Conservation (phyloP, 2,888 invertebrate genomes). For the Carterocephalus palaemon region DNA sequence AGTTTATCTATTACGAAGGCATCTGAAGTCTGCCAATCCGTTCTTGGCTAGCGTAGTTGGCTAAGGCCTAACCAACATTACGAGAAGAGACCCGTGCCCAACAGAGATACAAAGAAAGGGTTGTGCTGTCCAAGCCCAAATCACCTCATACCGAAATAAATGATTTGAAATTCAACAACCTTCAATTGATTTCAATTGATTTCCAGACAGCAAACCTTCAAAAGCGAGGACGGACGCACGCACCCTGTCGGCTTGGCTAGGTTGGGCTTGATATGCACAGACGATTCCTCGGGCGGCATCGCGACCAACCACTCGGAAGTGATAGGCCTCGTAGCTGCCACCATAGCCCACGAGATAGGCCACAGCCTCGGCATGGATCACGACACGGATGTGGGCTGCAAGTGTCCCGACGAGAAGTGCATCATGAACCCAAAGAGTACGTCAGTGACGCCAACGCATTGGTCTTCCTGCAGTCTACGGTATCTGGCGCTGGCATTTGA, state of each 20-base stretch:
- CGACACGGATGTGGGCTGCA: slow-evolving; percentile 90
- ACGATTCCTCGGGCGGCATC: slow-evolving; percentile 97
- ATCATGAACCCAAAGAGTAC: slow-evolving; percentile 98
- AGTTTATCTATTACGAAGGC: no score
- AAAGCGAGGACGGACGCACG: no score
- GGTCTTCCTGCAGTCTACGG: slow-evolving; percentile 97
- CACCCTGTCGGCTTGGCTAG: slow-evolving; percentile 98
- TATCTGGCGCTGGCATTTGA: slow-evolving; percentile 94
- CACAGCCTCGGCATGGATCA: slow-evolving; percentile 99
- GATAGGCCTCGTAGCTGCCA: slow-evolving; percentile 95
- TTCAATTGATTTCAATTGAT: no score
- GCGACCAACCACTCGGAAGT: slow-evolving; percentile 94
- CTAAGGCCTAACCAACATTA: no score
- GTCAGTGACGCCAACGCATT: slow-evolving; percentile 88
- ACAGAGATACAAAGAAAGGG: no score
- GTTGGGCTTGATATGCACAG: slow-evolving; percentile 98
- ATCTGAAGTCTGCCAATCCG: no score
- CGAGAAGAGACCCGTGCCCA: no score
- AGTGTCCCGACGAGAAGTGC: slow-evolving; percentile 92
- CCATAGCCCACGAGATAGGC: slow-evolving; percentile 99
- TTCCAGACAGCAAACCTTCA: slow-evolving; percentile 90
- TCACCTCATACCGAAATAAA: no score
- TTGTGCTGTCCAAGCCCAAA: no score
- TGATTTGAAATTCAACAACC: no score
- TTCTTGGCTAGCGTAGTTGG: no score